Evolutionary conservation across 2,888 invertebrate genomes (phyloP), one percentile per base, ranked within the genome.

Genomic region (Hyppa rectilinea): DNA sequence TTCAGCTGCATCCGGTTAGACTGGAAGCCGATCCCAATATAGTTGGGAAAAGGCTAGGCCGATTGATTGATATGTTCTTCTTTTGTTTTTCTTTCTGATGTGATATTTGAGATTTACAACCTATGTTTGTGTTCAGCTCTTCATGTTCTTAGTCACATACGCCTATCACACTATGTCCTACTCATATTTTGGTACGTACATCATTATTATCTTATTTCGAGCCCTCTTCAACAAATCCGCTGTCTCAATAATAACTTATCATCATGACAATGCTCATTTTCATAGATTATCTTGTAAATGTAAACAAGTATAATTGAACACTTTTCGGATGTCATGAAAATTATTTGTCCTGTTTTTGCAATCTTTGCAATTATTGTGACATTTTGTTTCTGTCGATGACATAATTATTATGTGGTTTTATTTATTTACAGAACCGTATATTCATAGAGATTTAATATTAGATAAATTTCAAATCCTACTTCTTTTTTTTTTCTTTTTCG

Each of bases 301-400:
- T 59, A 75, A 59, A 73, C 40, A 73, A 73, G 67, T 47, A 59
- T 67, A 52, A 56, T 43, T 64, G 34, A 64, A 23, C 14, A 14
- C 29, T n/a, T 63, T 63, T 38, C 29, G 23, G 36, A 23, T 45
- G 9, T 43, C 29, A 58, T 29, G 58, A 59, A 34, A 45, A 66
- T 47, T 47, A 31, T 34, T 47, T 64, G n/a, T 43, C 10, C 12
- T 10, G 17, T 47, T 73, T 73, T 75, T 26, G 45, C 36, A 36
- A 49, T 67, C 17, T 36, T 59, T 23, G 40, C 40, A 12, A 47
- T 75, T 47, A 34, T 52, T 67, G 34, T 47, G 36, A 47, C 50
- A 58, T 58, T 65, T 58, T n/a, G 23, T 2, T 55, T 20, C 1
- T 1, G 2, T 31, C 4, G 2, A 23, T 38, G 2, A 10, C 7